Base-by-base conservation (phyloP, 2,888 invertebrate species). In the Oligia fasciuncula region DNA sequence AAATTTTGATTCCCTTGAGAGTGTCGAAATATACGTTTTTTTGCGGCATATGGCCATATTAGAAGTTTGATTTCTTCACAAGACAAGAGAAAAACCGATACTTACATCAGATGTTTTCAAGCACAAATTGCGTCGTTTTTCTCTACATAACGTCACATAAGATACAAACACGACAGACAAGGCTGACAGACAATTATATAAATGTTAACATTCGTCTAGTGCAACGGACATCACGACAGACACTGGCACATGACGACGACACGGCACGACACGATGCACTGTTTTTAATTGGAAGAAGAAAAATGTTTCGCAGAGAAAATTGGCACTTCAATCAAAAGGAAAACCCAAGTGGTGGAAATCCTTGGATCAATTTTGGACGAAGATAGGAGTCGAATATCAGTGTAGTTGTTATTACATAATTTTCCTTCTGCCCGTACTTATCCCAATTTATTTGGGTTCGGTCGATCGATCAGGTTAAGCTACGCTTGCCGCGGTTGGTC, bases 211-310 rank as follows among this genome's bases (percentile, higher is more conserved):
- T 29, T 19, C 43, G 60, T 46, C 43, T 5, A 60, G 29, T 69
- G 13, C 29, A 13, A 13, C 35, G 17, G 43, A n/a, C 69, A 60
- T 60, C 57, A 74, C 69, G 57, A 51, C 29, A 63, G 57, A 51
- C 29, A 63, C 29, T 23, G 14, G 46, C 76, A 68, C 43, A 82
- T 72, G 82, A 68, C 76, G 49, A 54, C 69, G 17, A 46, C 35
- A 51, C 19, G 23, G n/a, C 60, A 69, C 51, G 29, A 60, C 66
- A 65, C 60, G 63, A 51, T 40, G 46, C 35, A 46, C 29, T 62
- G 23, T 60, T 70, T 62, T 54, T 79, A 72, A 72, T 80, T 80
- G 79, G 70, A 73, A 29, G n/a, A 80, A 62, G 40, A 63, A 73
- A 77, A 62, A 11, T 19, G 17, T 60, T 67, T 40, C 2, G n/a